Conservation (phyloP, 2,888 invertebrate species). For the Loripinus fragilis region DNA sequence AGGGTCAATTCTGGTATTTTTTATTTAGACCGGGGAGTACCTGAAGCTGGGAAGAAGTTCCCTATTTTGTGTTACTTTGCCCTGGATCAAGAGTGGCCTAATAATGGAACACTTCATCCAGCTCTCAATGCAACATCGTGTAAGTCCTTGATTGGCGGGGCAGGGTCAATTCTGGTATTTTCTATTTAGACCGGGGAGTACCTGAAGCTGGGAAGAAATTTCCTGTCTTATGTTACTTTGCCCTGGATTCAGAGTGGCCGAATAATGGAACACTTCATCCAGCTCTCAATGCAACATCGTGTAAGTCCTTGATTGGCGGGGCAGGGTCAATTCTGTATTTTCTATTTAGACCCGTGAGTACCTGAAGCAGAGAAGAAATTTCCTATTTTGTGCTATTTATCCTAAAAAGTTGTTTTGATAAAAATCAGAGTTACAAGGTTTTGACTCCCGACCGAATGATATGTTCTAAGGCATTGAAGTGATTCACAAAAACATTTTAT, state of each 20-base stretch:
- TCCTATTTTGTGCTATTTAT: too few species aligned
- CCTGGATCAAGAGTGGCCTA: too few species aligned
- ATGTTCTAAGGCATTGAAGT: too few species aligned
- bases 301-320: too few species aligned
- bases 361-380: not conserved
- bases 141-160: too few species aligned
- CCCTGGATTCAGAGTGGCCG: conserved; percentile 44
- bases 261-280: conserved; percentile 57
- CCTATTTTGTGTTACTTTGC: too few species aligned
- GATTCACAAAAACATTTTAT: too few species aligned
- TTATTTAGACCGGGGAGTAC: not conserved
- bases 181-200: not conserved
- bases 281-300: conserved; percentile 57
- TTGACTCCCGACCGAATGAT: too few species aligned
- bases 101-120: not conserved
- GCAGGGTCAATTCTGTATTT: too few species aligned
- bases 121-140: not conserved
- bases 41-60: not conserved
- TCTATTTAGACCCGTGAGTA: not conserved
- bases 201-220: not conserved
- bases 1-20: too few species aligned
- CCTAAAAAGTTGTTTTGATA: too few species aligned
- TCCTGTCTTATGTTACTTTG: conserved; percentile 56
- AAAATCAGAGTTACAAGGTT: too few species aligned
- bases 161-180: not conserved